Conservation (phyloP, 2,113 vertebrate genomes). For the Leptocoma aspasia region DNA sequence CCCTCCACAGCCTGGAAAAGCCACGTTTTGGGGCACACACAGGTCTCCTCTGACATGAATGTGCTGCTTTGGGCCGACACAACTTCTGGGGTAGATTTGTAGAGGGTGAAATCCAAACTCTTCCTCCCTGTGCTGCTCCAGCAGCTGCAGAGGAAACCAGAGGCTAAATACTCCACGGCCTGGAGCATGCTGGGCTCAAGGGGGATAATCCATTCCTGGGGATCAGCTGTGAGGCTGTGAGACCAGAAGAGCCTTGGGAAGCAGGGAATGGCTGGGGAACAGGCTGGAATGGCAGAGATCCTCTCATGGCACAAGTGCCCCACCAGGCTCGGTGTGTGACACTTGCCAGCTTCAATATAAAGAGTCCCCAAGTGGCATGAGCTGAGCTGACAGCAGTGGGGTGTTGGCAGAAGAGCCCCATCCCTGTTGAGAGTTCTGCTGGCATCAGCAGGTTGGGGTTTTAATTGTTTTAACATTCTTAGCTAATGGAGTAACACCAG, state of each 20-base stretch:
- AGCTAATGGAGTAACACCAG: background rate
- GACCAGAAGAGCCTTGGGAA: background rate
- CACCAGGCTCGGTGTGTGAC: rapidly evolving
- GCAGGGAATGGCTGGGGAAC: background rate
- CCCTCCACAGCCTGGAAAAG: background rate
- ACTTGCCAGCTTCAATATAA: background rate
- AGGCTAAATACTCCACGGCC: background rate
- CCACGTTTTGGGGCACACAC: background rate
- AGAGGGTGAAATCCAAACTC: background rate
- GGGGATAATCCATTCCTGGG: background rate
- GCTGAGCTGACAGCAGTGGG: background rate
- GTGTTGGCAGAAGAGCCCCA: background rate
- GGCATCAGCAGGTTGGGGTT: background rate
- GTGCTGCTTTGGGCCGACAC: background rate
- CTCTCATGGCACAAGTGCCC: background rate
- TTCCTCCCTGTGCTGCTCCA: background rate
- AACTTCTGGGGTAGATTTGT: background rate
- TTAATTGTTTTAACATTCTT: background rate
- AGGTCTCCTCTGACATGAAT: background rate
- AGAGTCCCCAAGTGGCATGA: background rate
- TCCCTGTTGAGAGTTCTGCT: background rate
- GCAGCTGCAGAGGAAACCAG: background rate
- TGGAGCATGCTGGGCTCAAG: background rate
- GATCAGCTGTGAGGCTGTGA: background rate
- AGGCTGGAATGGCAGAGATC: background rate